Evolutionary conservation across 1,140 invertebrate genomes (phyloP).

Genomic region (Bicyclus anynana): DNA sequence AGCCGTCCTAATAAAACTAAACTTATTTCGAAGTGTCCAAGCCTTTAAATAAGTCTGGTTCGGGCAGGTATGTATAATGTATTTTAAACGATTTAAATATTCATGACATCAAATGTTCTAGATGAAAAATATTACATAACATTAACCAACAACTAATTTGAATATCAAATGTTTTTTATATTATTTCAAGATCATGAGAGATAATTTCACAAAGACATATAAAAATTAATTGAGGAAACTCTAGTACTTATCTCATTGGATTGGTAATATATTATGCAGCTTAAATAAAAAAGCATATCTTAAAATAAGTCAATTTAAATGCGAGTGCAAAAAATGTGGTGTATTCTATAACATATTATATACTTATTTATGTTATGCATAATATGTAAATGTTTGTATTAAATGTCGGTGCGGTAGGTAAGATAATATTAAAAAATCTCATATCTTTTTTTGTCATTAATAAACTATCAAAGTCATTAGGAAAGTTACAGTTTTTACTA

Average conservation of each 20-base stretch:
- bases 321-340: no score
- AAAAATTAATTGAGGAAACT: background rate
- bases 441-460: no score
- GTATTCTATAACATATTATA: no score
- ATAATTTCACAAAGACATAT: background rate
- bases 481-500: no score
- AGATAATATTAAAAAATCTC: no score
- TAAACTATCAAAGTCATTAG: no score
- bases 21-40: conserved; percentile 13
- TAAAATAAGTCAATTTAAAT: no score
- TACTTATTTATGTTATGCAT: no score
- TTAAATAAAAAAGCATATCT: no score
- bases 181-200: background rate
- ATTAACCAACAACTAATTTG: conserved; percentile 27
- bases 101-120: conserved; percentile 37
- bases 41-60: conserved; percentile 42
- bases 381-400: no score
- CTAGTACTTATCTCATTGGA: background rate
- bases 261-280: no score
- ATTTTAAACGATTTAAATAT: conserved; percentile 55
- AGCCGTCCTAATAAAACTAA: conserved; percentile 23
- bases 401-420: no score
- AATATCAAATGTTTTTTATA: background rate
- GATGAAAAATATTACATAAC: conserved; percentile 48
- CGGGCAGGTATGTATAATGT: conserved; percentile 40